These are phyloP conservation scores for Centruroides vittatus DNA, from an alignment of 1,140 invertebrate species.

Conservation along the genomic window DNA sequence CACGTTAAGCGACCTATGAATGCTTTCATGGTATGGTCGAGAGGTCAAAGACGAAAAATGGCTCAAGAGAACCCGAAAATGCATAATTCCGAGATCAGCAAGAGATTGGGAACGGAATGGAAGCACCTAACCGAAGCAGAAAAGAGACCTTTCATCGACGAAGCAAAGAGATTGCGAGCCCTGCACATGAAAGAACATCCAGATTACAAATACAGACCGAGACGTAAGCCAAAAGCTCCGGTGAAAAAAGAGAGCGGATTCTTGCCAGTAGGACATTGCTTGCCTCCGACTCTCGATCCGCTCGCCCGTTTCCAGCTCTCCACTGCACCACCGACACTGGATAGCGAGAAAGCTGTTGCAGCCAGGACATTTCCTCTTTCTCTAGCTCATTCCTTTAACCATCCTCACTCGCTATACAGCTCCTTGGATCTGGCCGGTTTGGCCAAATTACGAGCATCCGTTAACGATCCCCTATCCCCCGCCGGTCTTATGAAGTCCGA, in stretches of 20 bases:
- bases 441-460: not conserved
- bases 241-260: slow-evolving; percentile 60
- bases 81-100: slow-evolving; percentile 95
- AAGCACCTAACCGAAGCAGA: slow-evolving; percentile 87
- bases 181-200: slow-evolving; percentile 86
- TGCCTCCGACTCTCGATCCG: not conserved
- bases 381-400: not conserved
- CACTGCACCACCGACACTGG: not conserved
- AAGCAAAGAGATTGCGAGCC: slow-evolving; percentile 73
- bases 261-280: not conserved
- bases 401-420: not conserved
- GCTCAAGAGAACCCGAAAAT: slow-evolving; percentile 93
- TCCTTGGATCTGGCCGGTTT: not conserved
- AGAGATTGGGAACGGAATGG: slow-evolving; percentile 87
- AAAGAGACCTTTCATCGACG: slow-evolving; percentile 95
- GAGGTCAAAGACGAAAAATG: slow-evolving; percentile 71
- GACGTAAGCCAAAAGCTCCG: slow-evolving; percentile 73
- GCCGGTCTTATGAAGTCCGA: not conserved
- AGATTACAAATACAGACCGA: slow-evolving; percentile 75
- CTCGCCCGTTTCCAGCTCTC: not conserved
- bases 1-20: slow-evolving; percentile 26
- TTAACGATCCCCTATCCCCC: not conserved
- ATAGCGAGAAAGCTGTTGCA: slow-evolving; percentile 5
- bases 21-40: slow-evolving; percentile 33
- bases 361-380: slow-evolving; percentile 3